Evolutionary conservation across 2,113 vertebrate species (phyloP).

Genomic region (Mugil cephalus): DNA sequence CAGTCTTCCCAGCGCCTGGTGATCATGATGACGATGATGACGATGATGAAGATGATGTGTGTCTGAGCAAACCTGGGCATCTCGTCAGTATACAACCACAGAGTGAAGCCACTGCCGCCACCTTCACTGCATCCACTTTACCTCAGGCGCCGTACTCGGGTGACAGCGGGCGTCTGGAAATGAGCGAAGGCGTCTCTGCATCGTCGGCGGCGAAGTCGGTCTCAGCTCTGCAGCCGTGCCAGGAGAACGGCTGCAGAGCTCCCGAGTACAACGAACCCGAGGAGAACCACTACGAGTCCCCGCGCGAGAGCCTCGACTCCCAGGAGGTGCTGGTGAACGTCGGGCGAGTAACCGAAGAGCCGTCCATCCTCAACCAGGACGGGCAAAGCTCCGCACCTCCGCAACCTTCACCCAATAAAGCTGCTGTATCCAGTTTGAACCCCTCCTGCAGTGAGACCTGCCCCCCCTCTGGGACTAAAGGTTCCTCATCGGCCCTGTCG

Average conservation of each 20-base stretch:
- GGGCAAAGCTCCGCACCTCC: conserved; percentile 32
- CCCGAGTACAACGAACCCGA: conserved; percentile 60
- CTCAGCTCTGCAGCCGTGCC: conserved; percentile 22
- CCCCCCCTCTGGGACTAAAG: conserved; percentile 4
- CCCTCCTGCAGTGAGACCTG: not conserved
- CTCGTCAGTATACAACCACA: conserved; percentile 60
- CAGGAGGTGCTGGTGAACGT: conserved; percentile 33
- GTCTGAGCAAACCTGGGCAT: conserved; percentile 71
- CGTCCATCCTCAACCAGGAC: conserved; percentile 64
- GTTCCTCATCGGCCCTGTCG: no score
- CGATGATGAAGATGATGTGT: not conserved
- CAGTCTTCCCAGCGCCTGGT: no score
- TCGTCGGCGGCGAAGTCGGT: no score
- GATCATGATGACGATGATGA: no score
- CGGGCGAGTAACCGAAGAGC: conserved; percentile 36
- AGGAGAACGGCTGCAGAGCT: conserved; percentile 52
- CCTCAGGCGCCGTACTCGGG: conserved; percentile 43
- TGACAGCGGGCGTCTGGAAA: conserved; percentile 51
- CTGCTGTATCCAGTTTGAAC: not conserved
- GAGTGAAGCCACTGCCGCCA: not conserved
- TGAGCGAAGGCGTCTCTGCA: conserved; percentile 24
- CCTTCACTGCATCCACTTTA: not conserved
- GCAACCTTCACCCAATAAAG: not conserved
- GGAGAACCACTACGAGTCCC: conserved; percentile 72
- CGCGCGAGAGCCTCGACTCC: conserved; percentile 10